Evolutionary conservation across 2,888 invertebrate genomes (phyloP).

Genomic region (Poecilus cupreus): DNA sequence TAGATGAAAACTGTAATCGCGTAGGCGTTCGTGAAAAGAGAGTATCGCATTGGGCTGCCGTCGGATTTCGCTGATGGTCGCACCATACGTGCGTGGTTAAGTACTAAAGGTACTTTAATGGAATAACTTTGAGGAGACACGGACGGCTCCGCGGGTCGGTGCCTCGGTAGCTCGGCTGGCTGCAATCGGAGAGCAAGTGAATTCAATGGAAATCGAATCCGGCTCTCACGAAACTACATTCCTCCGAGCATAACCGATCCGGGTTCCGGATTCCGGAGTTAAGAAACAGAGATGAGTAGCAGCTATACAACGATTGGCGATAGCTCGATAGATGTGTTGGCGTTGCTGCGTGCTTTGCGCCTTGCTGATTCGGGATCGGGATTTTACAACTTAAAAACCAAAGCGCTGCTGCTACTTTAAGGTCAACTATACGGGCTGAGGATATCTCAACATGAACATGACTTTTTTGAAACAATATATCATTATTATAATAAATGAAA

Average conservation of each 20-base stretch:
- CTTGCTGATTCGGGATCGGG: too few relatives aligned
- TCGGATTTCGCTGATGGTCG: conserved; percentile 23
- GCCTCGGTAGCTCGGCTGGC: not conserved
- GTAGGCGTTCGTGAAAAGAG: not conserved
- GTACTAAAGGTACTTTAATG: conserved; percentile 55
- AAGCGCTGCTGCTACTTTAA: too few relatives aligned
- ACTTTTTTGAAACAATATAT: too few relatives aligned
- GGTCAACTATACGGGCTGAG: too few relatives aligned
- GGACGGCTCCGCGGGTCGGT: not conserved
- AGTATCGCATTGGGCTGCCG: not conserved
- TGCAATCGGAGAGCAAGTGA: conserved; percentile 27
- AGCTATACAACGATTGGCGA: conserved; percentile 7
- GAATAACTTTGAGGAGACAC: conserved; percentile 51
- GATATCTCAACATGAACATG: too few relatives aligned
- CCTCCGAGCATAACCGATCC: conserved; percentile 40
- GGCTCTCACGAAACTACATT: conserved; percentile 50
- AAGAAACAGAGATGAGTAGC: conserved; percentile 47
- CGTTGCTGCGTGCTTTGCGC: not conserved
- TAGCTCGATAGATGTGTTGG: not conserved
- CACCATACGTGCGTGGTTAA: conserved; percentile 47
- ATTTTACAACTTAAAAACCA: too few relatives aligned
- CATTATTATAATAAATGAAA: too few relatives aligned
- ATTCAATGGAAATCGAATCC: conserved; percentile 52
- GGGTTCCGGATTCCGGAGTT: conserved; percentile 7
- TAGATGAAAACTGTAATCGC: not conserved